Percentiles rank a stretch among this genome's conserved stretches.
These are phyloP conservation scores for Mus caroli DNA, from an alignment of 2,797 vertebrate genomes.

Conservation along the genomic window DNA sequence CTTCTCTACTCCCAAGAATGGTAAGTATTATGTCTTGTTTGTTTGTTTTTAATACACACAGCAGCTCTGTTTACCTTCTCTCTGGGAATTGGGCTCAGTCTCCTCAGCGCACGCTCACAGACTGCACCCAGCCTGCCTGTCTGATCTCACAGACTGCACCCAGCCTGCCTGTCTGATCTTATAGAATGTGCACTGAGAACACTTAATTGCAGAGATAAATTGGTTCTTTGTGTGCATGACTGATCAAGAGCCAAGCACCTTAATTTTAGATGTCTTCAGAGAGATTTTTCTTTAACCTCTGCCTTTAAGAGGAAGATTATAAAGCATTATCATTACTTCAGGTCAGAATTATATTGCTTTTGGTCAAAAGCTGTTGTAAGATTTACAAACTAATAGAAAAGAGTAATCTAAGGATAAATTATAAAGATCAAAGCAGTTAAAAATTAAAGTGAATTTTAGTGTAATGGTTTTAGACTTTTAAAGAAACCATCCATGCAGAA, in stretches of 20 bases:
- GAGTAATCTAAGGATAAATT: constrained; percentile 81
- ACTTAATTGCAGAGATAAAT: constrained; percentile 92
- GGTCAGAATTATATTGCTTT: constrained; percentile 85
- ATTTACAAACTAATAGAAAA: constrained; percentile 80
- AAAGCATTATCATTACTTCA: constrained; percentile 87
- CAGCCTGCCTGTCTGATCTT: constrained; percentile 90
- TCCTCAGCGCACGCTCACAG: neutral
- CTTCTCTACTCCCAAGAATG: constrained; percentile 54
- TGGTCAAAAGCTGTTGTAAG: constrained; percentile 80
- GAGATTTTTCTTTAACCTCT: constrained; percentile 90
- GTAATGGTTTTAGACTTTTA: constrained; percentile 76
- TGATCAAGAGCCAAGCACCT: constrained; percentile 91
- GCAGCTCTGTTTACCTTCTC: constrained; percentile 64
- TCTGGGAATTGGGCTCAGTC: constrained; percentile 59
- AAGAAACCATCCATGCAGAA: constrained; percentile 66
- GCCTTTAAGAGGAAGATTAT: constrained; percentile 89
- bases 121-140: constrained; percentile 88
- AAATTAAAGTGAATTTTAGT: constrained; percentile 82
- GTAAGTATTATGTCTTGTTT: constrained; percentile 32
- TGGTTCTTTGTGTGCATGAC: constrained; percentile 89
- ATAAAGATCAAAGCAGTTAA: constrained; percentile 84
- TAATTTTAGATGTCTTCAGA: constrained; percentile 92
- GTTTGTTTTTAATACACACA: constrained; percentile 51
- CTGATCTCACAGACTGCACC: constrained; percentile 90
- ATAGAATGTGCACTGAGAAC: constrained; percentile 90